Evolutionary conservation across 2,888 invertebrate species (phyloP).

Genomic region (Philaethria dido): DNA sequence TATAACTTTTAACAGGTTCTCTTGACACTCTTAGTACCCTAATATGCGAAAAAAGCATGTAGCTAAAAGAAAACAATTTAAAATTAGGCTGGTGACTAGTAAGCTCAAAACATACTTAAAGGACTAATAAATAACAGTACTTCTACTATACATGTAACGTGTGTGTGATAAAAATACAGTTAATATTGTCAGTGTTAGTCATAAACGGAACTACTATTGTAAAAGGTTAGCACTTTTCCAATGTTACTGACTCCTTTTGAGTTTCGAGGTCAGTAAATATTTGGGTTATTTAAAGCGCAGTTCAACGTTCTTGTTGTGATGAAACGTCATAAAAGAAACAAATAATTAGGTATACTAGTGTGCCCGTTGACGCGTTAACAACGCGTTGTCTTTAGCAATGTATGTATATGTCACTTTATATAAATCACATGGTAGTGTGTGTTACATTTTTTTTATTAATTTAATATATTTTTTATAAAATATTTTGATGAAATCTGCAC

Average conservation of each 20-base stretch:
- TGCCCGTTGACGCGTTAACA: too few relatives aligned
- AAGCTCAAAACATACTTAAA: background rate
- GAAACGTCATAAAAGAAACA: background rate
- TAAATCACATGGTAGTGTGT: too few relatives aligned
- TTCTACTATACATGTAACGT: background rate
- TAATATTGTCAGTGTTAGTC: constrained; percentile 18
- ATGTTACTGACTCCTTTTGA: background rate
- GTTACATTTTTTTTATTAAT: too few relatives aligned
- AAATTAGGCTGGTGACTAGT: background rate
- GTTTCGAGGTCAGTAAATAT: constrained; percentile 32
- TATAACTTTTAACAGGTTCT: too few relatives aligned
- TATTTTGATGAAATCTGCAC: too few relatives aligned
- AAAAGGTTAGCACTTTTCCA: constrained; percentile 8
- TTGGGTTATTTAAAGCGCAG: constrained; percentile 6
- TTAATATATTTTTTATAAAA: too few relatives aligned
- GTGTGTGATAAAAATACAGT: constrained; percentile 8
- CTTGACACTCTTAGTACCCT: too few relatives aligned
- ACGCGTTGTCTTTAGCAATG: too few relatives aligned
- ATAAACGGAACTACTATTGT: background rate
- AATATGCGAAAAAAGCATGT: too few relatives aligned
- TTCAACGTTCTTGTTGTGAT: constrained; percentile 23
- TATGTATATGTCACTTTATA: too few relatives aligned
- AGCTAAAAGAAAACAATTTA: too few relatives aligned
- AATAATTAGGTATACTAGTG: background rate
- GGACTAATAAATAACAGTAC: constrained; percentile 13